Evolutionary conservation across 2,113 vertebrate species (phyloP).

Genomic region (Sebastes fasciatus): DNA sequence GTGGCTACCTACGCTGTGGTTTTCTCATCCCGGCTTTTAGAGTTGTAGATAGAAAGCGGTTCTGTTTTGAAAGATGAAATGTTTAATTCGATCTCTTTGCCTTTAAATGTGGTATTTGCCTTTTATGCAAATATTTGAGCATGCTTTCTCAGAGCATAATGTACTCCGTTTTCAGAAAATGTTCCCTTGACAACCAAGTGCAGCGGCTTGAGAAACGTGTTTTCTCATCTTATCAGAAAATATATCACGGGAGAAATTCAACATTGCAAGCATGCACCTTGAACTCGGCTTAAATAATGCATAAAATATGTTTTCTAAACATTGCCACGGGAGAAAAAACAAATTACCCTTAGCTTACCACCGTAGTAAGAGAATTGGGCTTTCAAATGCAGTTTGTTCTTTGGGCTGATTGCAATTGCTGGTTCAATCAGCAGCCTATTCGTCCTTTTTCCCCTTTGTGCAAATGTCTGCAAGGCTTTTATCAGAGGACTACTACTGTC

Average conservation of each 20-base stretch:
- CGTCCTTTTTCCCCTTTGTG: conserved; percentile 15
- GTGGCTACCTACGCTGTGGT: neutral
- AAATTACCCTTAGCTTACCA: neutral
- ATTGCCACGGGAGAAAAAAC: conserved; percentile 2
- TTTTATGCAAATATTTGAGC: conserved; percentile 64
- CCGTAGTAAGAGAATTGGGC: neutral
- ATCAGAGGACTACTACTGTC: neutral
- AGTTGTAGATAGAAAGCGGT: neutral
- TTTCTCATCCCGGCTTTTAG: neutral
- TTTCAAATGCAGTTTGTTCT: conserved; percentile 28
- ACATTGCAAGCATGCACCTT: conserved; percentile 29
- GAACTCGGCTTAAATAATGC: conserved; percentile 45
- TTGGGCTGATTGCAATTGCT: conserved; percentile 46
- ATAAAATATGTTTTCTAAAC: conserved; percentile 43
- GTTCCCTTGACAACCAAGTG: conserved; percentile 72
- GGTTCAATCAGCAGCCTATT: conserved; percentile 56
- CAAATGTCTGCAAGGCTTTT: conserved; percentile 14
- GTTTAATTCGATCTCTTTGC: conserved; percentile 10
- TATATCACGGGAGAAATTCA: conserved; percentile 44
- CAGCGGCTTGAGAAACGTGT: conserved; percentile 51
- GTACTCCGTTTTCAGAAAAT: conserved; percentile 50
- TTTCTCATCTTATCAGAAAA: conserved; percentile 52
- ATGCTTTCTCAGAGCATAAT: conserved; percentile 28
- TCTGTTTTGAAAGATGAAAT: too few relatives aligned
- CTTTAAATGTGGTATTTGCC: conserved; percentile 45